Conservation (phyloP, 2,797 vertebrate species). For the Bryconaethiops microstoma region DNA sequence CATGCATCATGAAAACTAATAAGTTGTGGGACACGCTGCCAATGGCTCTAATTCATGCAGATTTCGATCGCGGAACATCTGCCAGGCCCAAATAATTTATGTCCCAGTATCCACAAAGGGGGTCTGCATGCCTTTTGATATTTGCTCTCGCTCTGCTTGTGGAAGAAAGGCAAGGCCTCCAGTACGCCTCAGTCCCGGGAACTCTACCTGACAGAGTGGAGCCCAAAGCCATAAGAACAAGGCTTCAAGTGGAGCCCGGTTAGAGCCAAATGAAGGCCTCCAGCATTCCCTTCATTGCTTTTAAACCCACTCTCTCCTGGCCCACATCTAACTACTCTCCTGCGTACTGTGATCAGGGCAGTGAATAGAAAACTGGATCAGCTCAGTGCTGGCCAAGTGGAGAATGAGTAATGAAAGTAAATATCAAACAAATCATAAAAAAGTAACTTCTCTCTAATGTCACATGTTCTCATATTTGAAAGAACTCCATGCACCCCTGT, state of each 20-base stretch:
- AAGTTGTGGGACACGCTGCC: slow-evolving; percentile 63
- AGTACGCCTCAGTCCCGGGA: slow-evolving; percentile 44
- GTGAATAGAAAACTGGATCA: slow-evolving; percentile 25
- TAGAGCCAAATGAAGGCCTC: slow-evolving; percentile 41
- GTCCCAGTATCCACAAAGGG: slow-evolving; percentile 63
- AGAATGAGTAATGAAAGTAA: slow-evolving; percentile 8
- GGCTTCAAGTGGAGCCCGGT: slow-evolving; percentile 44
- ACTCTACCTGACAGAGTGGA: slow-evolving; percentile 51
- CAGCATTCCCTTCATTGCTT: slow-evolving; percentile 34
- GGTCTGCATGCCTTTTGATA: slow-evolving; percentile 65
- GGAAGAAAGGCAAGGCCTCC: slow-evolving; percentile 45
- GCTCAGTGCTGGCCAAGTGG: slow-evolving; percentile 17
- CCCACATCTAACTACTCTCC: slow-evolving; percentile 36
- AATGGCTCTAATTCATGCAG: slow-evolving; percentile 74
- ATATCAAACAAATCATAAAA: background rate
- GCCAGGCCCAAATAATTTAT: slow-evolving; percentile 71
- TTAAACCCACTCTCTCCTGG: slow-evolving; percentile 35
- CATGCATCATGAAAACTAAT: slow-evolving; percentile 66
- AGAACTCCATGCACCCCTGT: no score
- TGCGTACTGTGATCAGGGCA: slow-evolving; percentile 23
- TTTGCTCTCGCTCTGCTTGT: slow-evolving; percentile 52
- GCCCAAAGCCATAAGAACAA: slow-evolving; percentile 46
- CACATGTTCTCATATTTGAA: no score
- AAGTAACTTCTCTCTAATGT: no score
- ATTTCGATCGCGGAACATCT: slow-evolving; percentile 73